Evolutionary conservation across 2,888 invertebrate species (phyloP).

Genomic region (Eupithecia vulgata): DNA sequence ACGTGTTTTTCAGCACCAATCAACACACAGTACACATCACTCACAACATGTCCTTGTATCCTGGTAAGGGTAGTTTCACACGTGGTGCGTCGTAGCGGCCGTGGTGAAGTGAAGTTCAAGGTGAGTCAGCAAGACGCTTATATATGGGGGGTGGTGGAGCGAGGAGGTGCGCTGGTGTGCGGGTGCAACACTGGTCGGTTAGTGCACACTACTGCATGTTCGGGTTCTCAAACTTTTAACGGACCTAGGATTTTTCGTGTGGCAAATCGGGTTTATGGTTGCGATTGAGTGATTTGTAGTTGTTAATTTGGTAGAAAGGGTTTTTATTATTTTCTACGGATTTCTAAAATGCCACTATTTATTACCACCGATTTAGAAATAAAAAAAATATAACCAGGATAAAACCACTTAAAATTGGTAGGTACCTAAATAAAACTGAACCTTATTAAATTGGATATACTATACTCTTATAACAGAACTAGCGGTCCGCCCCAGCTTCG

Average conservation of each 20-base stretch:
- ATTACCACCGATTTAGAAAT: too few relatives aligned
- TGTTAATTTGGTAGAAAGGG: too few relatives aligned
- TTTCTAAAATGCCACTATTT: too few relatives aligned
- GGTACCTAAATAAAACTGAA: too few relatives aligned
- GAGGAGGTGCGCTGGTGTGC: constrained; percentile 62
- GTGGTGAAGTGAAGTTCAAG: constrained; percentile 82
- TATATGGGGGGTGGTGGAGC: constrained; percentile 80
- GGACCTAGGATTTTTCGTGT: not conserved
- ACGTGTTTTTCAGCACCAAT: constrained; percentile 59
- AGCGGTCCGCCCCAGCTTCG: too few relatives aligned
- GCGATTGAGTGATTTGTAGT: not conserved
- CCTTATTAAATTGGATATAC: too few relatives aligned
- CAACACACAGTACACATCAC: constrained; percentile 47
- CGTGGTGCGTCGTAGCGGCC: constrained; percentile 51
- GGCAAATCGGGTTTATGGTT: not conserved
- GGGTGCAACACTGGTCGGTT: constrained; percentile 45
- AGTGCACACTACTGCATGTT: constrained; percentile 59
- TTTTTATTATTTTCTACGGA: too few relatives aligned
- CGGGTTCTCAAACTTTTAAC: constrained; percentile 55
- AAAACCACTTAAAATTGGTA: too few relatives aligned
- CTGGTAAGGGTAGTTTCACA: constrained; percentile 36
- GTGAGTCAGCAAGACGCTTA: constrained; percentile 71
- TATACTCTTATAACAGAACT: too few relatives aligned
- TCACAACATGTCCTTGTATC: constrained; percentile 47
- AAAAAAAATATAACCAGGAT: too few relatives aligned